Evolutionary conservation across 2,797 vertebrate species (phyloP), one percentile per base, ranked within the genome.

Genomic region (Tokudaia tokunoshimensis): DNA sequence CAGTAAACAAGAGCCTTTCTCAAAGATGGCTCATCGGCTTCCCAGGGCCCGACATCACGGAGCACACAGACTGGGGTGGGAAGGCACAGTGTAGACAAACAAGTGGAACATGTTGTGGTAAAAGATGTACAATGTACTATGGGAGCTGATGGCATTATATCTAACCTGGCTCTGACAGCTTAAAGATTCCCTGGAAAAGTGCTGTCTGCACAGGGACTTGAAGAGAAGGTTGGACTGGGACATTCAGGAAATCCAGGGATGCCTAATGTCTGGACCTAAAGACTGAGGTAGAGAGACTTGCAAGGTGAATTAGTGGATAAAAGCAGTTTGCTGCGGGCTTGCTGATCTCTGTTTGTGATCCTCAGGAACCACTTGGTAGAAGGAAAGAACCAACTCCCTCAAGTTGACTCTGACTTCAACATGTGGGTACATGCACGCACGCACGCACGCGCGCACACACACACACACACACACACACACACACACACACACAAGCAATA

Each of bases 111-210:
- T 86, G 3, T 84, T 88, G 34, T 74, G 29, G 83, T 89, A 52
- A 37, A 95, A 65, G 41, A 74, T 29, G 6, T 41, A 34, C 9
- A 41, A 0, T 80, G 29, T 94, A 96, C 55, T 74, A 0, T 57
- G 65, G 85, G 89, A 78, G 24, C 44, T 65, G 20, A 24, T 41
- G 37, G n/a, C 44, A 83, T 83, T 61, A 19, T 89, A 34, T 52
- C n/a, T 83, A 26, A 89, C 29, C 52, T 93, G 44, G 12, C 89
- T 93, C 91, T 93, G 59, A 92, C 96, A 85, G 81, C 67, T 85
- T 20, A 74, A 72, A 44, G 20, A 9, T 74, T 94, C 95, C 67
- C 31, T 65, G 55, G 15, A 67, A 94, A 70, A 82, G 44, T 80
- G 80, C 50, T 94, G 1, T 59, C 34, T 14, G 26, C 76, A n/a